These are phyloP conservation scores for Clarias pachynema DNA, from an alignment of 2,797 vertebrate genomes.

Conservation along the genomic window DNA sequence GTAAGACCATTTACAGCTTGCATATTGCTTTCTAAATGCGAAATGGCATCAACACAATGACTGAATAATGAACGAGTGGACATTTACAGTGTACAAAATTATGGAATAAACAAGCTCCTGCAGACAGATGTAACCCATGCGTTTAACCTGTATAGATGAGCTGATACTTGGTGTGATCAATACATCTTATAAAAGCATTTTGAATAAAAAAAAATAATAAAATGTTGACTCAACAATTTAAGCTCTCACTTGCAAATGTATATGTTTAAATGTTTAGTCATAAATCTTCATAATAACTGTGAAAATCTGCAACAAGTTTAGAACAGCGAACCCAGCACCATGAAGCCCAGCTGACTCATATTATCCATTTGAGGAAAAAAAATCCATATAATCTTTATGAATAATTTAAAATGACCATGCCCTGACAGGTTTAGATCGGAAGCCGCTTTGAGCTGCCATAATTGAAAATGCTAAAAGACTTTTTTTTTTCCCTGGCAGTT, in stretches of 20 bases:
- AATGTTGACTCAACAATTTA: not conserved
- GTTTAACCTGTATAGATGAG: not conserved
- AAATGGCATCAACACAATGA: not conserved
- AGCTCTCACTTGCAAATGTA: not conserved
- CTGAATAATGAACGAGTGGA: not conserved
- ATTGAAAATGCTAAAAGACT: not conserved
- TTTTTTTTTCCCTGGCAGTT: not conserved
- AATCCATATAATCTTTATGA: constrained; percentile 30
- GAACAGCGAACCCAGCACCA: constrained; percentile 11
- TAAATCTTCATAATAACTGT: not conserved
- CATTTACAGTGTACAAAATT: not conserved
- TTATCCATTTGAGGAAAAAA: not conserved
- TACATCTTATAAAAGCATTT: not conserved
- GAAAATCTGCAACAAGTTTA: not conserved
- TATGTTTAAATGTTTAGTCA: constrained; percentile 3
- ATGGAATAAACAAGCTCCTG: not conserved
- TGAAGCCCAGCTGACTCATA: not conserved
- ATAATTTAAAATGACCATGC: constrained; percentile 25
- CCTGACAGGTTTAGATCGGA: constrained; percentile 7
- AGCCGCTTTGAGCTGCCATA: constrained; percentile 19
- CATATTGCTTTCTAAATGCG: not conserved
- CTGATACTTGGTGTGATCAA: not conserved
- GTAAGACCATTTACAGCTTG: not conserved
- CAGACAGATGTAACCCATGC: not conserved
- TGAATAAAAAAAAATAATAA: not conserved